These are phyloP conservation scores for Halocynthia aurantium DNA, from an alignment of 23 tunicate genomes.

Conservation along the genomic window DNA sequence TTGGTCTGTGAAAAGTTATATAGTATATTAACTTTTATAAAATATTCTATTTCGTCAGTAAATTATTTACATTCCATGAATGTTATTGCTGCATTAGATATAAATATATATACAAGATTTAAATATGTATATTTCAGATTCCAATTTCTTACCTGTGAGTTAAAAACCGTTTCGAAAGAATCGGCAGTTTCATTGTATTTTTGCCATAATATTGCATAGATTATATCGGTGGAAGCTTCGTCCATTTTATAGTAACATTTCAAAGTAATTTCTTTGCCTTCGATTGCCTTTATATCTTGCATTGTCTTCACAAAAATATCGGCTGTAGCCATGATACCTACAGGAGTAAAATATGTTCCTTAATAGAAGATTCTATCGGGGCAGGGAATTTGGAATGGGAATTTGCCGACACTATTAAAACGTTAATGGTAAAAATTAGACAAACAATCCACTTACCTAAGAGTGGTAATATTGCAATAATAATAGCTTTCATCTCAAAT, in stretches of 20 bases:
- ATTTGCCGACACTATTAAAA: too few relatives aligned
- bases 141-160: conserved; percentile 40
- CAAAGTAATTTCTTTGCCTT: conserved; percentile 27
- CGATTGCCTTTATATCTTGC: background rate
- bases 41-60: background rate
- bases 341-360: background rate
- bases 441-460: too few relatives aligned
- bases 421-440: too few relatives aligned
- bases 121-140: too few relatives aligned
- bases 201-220: conserved; percentile 70
- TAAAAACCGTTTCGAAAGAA: conserved; percentile 28
- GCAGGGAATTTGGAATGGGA: background rate
- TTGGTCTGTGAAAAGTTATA: background rate
- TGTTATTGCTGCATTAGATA: background rate
- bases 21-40: background rate
- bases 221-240: conserved; percentile 22
- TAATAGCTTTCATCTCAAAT: too few relatives aligned
- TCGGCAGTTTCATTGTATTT: conserved; percentile 24
- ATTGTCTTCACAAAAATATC: too few relatives aligned
- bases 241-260: conserved; percentile 29
- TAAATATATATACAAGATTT: too few relatives aligned
- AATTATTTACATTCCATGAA: background rate
- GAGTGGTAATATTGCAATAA: too few relatives aligned
- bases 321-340: too few relatives aligned
- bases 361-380: background rate